Base-by-base conservation (phyloP, 2,888 invertebrate genomes). In the Pogonocherus hispidulus region DNA sequence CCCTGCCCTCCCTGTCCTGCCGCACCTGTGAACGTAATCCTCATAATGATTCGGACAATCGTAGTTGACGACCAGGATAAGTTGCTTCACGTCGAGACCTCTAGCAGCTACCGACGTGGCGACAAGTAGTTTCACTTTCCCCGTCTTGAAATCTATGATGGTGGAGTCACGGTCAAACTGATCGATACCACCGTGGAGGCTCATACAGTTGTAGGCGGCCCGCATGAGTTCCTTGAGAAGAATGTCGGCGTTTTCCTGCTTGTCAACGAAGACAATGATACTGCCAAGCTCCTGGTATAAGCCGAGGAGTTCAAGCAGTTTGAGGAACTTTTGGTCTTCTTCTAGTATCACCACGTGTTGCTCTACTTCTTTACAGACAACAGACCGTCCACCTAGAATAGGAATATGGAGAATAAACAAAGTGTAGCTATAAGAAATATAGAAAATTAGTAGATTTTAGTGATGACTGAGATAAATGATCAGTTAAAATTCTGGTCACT, bases 21-120 rank as follows among this genome's bases (percentile, higher is more conserved):
- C 98, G 86, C 97, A 98, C 82, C 99, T 91, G 85, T 99, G 99
- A 18, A 99, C 99, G 85, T 99, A 99, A 86, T 99, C 99, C 86
- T 99, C 99, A 82, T 99, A 99, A 86, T 99, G 99, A 86, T 99
- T 99, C 0, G 99, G 99, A 81, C 98, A 98, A 86, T 99, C 99
- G 85, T 98, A 99, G 87, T 99, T 99, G 11, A 99, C 94, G 1
- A 99, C 99, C 27, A 99, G 87, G 80, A 98, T 97, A 62, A 99
- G 89, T 79, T 99, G 97, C 83, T 99, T 99, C 0, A 99, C 99
- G 84, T 99, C 99, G n/a, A 99, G 87, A 0, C 99, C 99, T 64
- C 99, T 88, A 0, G 99, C 99, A 2, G 99, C 99, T 1, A 99
- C 99, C 11, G 98, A 99, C 0, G 99, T 99, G 0, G 99, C 99